phyloP scores from a whole-genome alignment of 2,113 vertebrate species.

The Athene noctua region DNA sequence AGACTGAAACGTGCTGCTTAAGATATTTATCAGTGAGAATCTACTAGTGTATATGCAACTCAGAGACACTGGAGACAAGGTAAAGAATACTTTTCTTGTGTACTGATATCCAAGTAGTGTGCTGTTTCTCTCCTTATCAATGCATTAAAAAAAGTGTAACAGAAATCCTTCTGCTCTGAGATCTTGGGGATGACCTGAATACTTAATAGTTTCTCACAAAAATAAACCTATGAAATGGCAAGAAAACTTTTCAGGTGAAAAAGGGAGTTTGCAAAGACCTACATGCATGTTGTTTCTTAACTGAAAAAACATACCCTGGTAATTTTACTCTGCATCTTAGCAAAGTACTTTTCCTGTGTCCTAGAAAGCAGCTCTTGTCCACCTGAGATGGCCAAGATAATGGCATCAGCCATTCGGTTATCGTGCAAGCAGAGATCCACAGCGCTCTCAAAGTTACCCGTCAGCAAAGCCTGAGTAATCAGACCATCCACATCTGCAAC shows the following conservation, averaged over 20 bases:
- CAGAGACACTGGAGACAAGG: neutral
- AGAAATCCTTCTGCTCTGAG: neutral
- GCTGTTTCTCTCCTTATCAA: neutral
- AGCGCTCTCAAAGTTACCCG: slow-evolving; percentile 89
- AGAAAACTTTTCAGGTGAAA: neutral
- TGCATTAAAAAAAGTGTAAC: neutral
- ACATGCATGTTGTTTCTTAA: neutral
- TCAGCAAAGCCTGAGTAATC: slow-evolving; percentile 93
- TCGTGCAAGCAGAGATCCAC: slow-evolving; percentile 94
- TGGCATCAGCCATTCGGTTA: slow-evolving; percentile 94
- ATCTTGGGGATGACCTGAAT: neutral
- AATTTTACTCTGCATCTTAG: slow-evolving; percentile 88
- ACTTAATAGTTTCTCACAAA: neutral
- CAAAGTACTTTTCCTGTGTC: slow-evolving; percentile 93
- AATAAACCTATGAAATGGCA: neutral
- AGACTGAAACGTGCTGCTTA: neutral
- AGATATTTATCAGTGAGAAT: neutral
- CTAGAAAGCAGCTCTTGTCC: slow-evolving; percentile 87
- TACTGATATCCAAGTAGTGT: neutral
- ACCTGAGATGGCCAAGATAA: slow-evolving; percentile 93
- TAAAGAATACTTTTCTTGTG: neutral
- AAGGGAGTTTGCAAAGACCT: neutral
- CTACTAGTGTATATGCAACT: neutral
- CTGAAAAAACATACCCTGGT: slow-evolving; percentile 82
- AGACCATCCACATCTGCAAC: slow-evolving; percentile 90